Percentiles rank a stretch among this genome's conserved stretches.
Evolutionary conservation across 2,113 vertebrate genomes (phyloP).

Genomic region (Heterotis niloticus): DNA sequence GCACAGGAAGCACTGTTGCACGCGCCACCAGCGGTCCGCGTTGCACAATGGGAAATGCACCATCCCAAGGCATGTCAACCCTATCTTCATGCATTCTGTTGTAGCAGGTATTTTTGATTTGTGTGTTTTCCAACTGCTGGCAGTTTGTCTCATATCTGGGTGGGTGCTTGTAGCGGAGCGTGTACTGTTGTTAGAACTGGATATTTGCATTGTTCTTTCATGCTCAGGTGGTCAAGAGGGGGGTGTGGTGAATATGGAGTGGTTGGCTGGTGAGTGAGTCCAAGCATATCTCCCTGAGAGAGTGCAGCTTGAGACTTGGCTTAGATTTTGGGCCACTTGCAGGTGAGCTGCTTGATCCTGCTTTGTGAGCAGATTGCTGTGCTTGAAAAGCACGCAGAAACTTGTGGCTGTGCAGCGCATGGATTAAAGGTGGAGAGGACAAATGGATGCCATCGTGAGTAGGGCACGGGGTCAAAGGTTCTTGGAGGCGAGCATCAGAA

Average conservation of each 20-base stretch:
- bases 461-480: no score
- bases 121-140: slow-evolving; percentile 38
- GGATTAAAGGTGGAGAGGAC: not conserved
- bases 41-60: slow-evolving; percentile 77
- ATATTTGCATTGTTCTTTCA: slow-evolving; percentile 28
- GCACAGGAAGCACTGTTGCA: slow-evolving; percentile 51
- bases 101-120: slow-evolving; percentile 45
- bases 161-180: slow-evolving; percentile 29
- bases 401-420: not conserved
- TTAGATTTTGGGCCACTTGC: not conserved
- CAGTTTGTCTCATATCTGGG: slow-evolving; percentile 44
- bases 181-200: slow-evolving; percentile 37
- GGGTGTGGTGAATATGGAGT: slow-evolving; percentile 32
- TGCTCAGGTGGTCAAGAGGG: slow-evolving; percentile 33
- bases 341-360: slow-evolving; percentile 6
- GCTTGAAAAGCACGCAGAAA: not conserved
- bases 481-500: no score
- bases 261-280: slow-evolving; percentile 29
- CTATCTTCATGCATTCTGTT: slow-evolving; percentile 52
- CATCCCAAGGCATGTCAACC: slow-evolving; percentile 73
- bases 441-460: not conserved
- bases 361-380: not conserved
- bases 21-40: slow-evolving; percentile 62
- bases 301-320: not conserved
- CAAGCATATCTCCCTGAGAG: not conserved